Evolutionary conservation across 1,140 invertebrate species (phyloP).

Genomic region (Ctenoplectra terminalis): DNA sequence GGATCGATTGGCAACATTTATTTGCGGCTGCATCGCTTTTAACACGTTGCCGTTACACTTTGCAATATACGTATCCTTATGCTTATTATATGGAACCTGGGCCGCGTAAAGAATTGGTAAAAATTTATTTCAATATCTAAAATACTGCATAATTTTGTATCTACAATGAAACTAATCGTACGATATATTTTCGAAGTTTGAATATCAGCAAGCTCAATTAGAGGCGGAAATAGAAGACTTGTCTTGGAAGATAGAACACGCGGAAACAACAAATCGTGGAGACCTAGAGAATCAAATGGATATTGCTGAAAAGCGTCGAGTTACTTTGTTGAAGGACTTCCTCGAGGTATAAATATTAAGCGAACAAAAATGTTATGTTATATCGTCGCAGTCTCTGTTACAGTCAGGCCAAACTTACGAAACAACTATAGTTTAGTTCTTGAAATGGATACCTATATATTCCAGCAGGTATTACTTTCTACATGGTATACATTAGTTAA

Average conservation of each 20-base stretch:
- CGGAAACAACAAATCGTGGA: slow-evolving; percentile 96
- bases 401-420: slow-evolving; percentile 27
- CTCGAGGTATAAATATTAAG: slow-evolving; percentile 83
- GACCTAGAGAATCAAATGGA: slow-evolving; percentile 99
- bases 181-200: slow-evolving; percentile 76
- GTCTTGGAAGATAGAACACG: slow-evolving; percentile 99
- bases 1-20: slow-evolving; percentile 99
- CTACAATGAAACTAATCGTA: neutral
- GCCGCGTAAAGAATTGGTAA: slow-evolving; percentile 95
- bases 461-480: slow-evolving; percentile 31
- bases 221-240: slow-evolving; percentile 99
- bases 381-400: slow-evolving; percentile 14
- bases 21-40: slow-evolving; percentile 95
- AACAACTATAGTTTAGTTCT: slow-evolving; percentile 34
- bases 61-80: slow-evolving; percentile 99
- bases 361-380: slow-evolving; percentile 15
- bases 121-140: slow-evolving; percentile 52
- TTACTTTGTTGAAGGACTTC: slow-evolving; percentile 97
- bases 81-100: slow-evolving; percentile 99
- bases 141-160: neutral
- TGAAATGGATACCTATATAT: slow-evolving; percentile 16
- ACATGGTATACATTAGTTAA: slow-evolving; percentile 29
- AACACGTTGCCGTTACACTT: slow-evolving; percentile 98
- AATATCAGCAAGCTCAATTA: slow-evolving; percentile 96
- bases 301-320: slow-evolving; percentile 97